Percentiles rank a stretch among this genome's conserved stretches.
Evolutionary conservation across 1,140 invertebrate species (phyloP).

Genomic region (Temnothorax longispinosus): DNA sequence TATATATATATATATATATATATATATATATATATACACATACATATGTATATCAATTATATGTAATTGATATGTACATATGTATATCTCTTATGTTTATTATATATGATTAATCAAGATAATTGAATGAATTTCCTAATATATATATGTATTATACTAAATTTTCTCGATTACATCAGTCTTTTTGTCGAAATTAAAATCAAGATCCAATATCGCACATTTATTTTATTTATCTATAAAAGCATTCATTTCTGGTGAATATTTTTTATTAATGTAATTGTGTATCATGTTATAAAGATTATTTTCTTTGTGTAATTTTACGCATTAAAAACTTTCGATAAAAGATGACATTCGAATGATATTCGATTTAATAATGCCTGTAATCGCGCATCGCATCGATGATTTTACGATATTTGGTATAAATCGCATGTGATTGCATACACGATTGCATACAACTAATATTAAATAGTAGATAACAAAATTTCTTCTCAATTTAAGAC

Average conservation of each 20-base stretch:
- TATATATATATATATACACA: too few species aligned
- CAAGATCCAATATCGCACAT: neutral
- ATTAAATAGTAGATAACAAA: constrained; percentile 21
- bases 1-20: too few species aligned
- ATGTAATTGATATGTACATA: neutral
- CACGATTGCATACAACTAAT: neutral
- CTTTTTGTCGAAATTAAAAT: constrained; percentile 14
- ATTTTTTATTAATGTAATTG: constrained; percentile 39
- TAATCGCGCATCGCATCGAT: neutral
- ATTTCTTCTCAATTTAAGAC: neutral
- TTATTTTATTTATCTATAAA: constrained; percentile 52
- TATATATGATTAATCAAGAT: too few species aligned
- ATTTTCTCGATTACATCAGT: neutral
- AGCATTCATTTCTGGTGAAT: constrained; percentile 31
- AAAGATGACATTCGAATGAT: neutral
- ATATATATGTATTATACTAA: neutral
- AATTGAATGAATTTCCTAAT: too few species aligned
- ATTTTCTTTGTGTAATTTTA: neutral
- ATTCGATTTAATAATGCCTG: neutral
- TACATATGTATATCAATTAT: too few species aligned
- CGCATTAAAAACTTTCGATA: neutral
- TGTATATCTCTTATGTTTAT: neutral
- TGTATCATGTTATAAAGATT: too few species aligned
- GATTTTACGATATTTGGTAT: neutral
- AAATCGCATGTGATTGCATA: neutral